Evolutionary conservation across 2,888 invertebrate genomes (phyloP), one percentile per base, ranked within the genome.

Genomic region (Acanthosepion pharaonis): DNA sequence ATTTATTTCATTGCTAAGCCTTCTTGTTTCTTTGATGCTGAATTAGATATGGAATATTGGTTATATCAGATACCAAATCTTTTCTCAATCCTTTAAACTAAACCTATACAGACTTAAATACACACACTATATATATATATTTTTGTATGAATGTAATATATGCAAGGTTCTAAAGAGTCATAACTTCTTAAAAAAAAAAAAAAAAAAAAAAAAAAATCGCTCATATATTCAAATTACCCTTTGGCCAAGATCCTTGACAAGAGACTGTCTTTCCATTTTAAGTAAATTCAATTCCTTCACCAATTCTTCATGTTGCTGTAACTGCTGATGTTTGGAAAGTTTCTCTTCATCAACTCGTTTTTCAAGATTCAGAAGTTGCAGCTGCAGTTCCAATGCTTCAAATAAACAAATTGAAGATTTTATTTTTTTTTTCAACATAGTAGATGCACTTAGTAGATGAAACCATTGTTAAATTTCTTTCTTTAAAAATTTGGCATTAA

Each of bases 321-420:
- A n/a, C 28, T 49, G 93, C 9, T 53, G 53, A 49, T 93, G 93
- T 49, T 93, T 93, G n/a, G n/a, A n/a, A n/a, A 93, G 49, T 28
- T 93, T 93, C 49, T 93, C 93, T 93, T 93, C 93, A 51, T 93
- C 93, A 4, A 93, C 93, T 53, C n/a, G 51, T 51, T 93, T 93
- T 53, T 93, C 93, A 11, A 48, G 33, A 93, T 48, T 93, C 53
- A 93, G 20, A 93, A 93, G 23, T 53, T 93, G 49, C 28, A 93
- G 28, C 51, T 93, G 93, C 28, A 93, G 51, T 93, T 93, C 93
- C 28, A 93, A 93, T 28, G 53, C 93, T 93, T 78, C n/a, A 78
- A 78, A 42, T 42, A 42, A 18, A 78, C 9, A 78, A 78, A 78
- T 78, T 78, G n/a, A 78, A 78, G 6, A 8, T 23, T 64, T 64